phyloP scores from a whole-genome alignment of 92 coral and sea anemone genomes.

The Pocillopora grandis region DNA sequence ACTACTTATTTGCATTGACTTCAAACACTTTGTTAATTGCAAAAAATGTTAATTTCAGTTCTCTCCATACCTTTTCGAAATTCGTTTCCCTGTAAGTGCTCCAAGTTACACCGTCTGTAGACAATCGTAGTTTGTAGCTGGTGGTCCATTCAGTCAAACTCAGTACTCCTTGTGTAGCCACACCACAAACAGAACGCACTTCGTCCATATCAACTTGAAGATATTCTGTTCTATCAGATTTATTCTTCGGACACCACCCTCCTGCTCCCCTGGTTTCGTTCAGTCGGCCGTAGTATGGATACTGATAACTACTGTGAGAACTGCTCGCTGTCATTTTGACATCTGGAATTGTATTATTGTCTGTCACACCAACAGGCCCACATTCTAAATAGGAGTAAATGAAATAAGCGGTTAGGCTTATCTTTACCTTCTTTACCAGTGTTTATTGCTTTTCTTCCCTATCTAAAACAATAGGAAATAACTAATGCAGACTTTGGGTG shows the following conservation, averaged over 20 bases:
- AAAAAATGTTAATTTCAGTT: not conserved
- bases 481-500: no score
- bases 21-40: not conserved
- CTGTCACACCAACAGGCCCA: constrained; percentile 1
- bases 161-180: not conserved
- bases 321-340: not conserved
- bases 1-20: no score
- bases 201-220: not conserved
- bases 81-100: not conserved
- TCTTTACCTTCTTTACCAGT: no score
- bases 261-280: not conserved
- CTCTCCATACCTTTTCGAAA: not conserved
- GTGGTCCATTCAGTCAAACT: not conserved
- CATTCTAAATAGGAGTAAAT: not conserved
- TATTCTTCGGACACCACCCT: not conserved
- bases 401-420: not conserved
- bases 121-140: not conserved
- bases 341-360: not conserved
- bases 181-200: not conserved
- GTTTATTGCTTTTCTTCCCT: no score
- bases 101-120: not conserved
- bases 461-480: no score
- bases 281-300: not conserved
- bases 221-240: not conserved
- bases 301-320: not conserved